A percentile compares a stretch with the other conserved stretches of the same genome.
Conservation (phyloP, 2,888 invertebrate genomes). For the Lithophane semibrunnea region DNA sequence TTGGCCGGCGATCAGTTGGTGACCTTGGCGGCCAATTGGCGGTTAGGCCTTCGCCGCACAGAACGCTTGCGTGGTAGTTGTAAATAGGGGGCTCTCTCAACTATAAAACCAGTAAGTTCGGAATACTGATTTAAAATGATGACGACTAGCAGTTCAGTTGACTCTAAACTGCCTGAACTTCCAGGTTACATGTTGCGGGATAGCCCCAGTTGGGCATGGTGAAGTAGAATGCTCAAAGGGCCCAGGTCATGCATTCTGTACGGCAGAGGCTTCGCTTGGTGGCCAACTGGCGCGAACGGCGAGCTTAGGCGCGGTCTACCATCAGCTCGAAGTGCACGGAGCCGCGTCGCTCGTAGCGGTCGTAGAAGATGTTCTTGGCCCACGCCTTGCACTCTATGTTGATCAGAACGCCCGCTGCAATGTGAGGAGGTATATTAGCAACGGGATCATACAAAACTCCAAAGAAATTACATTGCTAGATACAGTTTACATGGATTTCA, state of each 20-base stretch:
- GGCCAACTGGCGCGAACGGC: slow-evolving; percentile 60
- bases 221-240: slow-evolving; percentile 6
- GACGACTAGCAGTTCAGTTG: slow-evolving; percentile 14
- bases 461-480: neutral
- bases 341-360: slow-evolving; percentile 96
- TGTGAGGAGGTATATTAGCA: slow-evolving; percentile 1
- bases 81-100: slow-evolving; percentile 8
- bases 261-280: slow-evolving; percentile 39
- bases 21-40: slow-evolving; percentile 69
- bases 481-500: neutral
- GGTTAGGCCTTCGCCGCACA: slow-evolving; percentile 51
- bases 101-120: slow-evolving; percentile 8
- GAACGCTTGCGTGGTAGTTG: slow-evolving; percentile 38
- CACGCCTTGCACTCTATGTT: slow-evolving; percentile 98
- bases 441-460: neutral
- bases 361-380: slow-evolving; percentile 96
- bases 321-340: slow-evolving; percentile 98
- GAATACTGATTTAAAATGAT: slow-evolving; percentile 17
- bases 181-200: slow-evolving; percentile 14
- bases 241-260: slow-evolving; percentile 26
- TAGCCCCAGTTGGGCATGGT: slow-evolving; percentile 25
- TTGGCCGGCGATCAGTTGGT: slow-evolving; percentile 67
- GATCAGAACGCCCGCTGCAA: slow-evolving; percentile 95
- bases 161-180: slow-evolving; percentile 16
- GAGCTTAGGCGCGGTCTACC: slow-evolving; percentile 92